These are phyloP conservation scores for Tinamus guttatus DNA, from an alignment of 2,113 vertebrate genomes.

Conservation along the genomic window DNA sequence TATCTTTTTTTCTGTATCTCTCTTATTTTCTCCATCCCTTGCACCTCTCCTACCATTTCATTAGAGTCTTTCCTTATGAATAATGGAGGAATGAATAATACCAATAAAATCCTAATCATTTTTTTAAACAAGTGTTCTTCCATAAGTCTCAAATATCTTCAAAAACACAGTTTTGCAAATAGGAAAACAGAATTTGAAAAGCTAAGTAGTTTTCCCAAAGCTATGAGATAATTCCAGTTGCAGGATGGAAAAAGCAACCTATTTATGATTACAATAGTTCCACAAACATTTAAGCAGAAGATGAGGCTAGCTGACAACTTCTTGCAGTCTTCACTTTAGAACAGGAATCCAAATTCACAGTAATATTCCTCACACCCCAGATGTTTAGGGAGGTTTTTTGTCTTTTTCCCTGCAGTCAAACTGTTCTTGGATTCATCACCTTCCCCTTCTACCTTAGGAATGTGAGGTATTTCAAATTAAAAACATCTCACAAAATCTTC, in stretches of 20 bases:
- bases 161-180: neutral
- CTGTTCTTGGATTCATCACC: neutral
- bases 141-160: neutral
- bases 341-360: neutral
- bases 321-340: neutral
- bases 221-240: neutral
- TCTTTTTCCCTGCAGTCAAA: neutral
- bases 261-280: neutral
- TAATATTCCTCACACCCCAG: neutral
- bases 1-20: neutral
- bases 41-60: neutral
- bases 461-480: neutral
- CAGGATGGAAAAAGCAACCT: neutral
- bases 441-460: neutral
- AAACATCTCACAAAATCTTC: conserved; percentile 11
- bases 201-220: neutral
- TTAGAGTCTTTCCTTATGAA: neutral
- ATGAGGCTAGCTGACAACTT: neutral
- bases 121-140: neutral
- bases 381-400: neutral
- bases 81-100: neutral
- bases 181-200: neutral
- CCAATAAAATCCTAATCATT: neutral
- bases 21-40: neutral
- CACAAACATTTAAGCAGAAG: neutral